Percentiles rank a stretch among this genome's conserved stretches.
Evolutionary conservation across 2,888 invertebrate genomes (phyloP).

Genomic region (Epinotia ramella): DNA sequence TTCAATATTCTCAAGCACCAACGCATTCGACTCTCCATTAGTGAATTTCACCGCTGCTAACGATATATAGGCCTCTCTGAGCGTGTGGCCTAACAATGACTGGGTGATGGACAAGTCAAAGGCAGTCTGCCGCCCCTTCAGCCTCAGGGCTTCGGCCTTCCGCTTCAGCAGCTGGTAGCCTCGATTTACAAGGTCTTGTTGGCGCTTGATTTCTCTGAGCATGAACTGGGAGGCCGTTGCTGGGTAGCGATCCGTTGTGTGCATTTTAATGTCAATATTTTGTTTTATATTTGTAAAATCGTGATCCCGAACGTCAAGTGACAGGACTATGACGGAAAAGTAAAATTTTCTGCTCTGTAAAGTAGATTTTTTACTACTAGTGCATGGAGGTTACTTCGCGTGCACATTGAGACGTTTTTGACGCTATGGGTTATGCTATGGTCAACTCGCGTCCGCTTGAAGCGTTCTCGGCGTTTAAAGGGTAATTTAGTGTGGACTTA

Average conservation of each 20-base stretch:
- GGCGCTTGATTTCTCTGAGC: slow-evolving; percentile 76
- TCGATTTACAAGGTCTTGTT: slow-evolving; percentile 72
- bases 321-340: not conserved
- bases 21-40: slow-evolving; percentile 79
- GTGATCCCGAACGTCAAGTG: not conserved
- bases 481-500: not conserved
- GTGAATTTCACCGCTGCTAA: slow-evolving; percentile 79
- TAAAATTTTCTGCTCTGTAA: not conserved
- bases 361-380: too few relatives aligned
- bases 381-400: too few relatives aligned
- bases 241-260: slow-evolving; percentile 74
- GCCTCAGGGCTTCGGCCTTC: slow-evolving; percentile 74
- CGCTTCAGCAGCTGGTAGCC: slow-evolving; percentile 74
- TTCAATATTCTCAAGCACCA: slow-evolving; percentile 78
- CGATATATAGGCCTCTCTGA: slow-evolving; percentile 77
- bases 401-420: too few relatives aligned
- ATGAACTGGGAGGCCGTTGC: slow-evolving; percentile 78
- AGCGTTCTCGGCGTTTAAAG: not conserved
- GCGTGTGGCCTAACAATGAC: slow-evolving; percentile 68
- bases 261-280: slow-evolving; percentile 62
- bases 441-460: not conserved
- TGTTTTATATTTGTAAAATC: not conserved
- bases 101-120: slow-evolving; percentile 69
- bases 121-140: slow-evolving; percentile 70
- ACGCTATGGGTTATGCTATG: too few relatives aligned